These are phyloP conservation scores for Chrysopilus asiliformis DNA, from an alignment of 2,888 invertebrate species.

Conservation along the genomic window DNA sequence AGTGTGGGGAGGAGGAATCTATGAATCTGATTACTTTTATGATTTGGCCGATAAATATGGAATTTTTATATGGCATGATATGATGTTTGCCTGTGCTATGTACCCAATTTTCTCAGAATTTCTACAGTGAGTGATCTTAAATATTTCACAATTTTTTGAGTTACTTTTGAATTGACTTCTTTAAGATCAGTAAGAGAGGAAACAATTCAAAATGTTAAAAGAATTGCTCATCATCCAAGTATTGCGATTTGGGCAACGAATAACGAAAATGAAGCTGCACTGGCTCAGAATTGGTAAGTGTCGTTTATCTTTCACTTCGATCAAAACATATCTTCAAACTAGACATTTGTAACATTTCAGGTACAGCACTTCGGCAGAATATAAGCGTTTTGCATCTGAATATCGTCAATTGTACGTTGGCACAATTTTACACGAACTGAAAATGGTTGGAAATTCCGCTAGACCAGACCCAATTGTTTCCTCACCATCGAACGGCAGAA, in stretches of 20 bases:
- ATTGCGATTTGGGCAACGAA: constrained; percentile 88
- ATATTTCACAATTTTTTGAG: not conserved
- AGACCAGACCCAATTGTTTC: constrained; percentile 50
- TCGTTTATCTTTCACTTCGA: no score
- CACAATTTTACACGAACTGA: constrained; percentile 48
- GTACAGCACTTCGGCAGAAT: constrained; percentile 42
- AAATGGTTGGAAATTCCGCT: constrained; percentile 22
- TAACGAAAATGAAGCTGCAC: constrained; percentile 90
- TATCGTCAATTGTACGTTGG: constrained; percentile 73
- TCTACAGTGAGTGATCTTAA: constrained; percentile 38
- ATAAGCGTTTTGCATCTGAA: constrained; percentile 51
- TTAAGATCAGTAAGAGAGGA: constrained; percentile 56
- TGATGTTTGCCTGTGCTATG: constrained; percentile 93
- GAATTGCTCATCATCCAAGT: constrained; percentile 76
- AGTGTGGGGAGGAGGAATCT: constrained; percentile 98
- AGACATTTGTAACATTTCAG: constrained; percentile 18
- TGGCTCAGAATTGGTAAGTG: constrained; percentile 65
- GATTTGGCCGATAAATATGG: constrained; percentile 74
- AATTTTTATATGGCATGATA: constrained; percentile 93
- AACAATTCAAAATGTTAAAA: constrained; percentile 63
- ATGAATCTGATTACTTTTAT: constrained; percentile 86
- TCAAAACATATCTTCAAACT: no score
- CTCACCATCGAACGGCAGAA: constrained; percentile 79
- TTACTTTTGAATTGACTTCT: not conserved
- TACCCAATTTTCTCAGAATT: constrained; percentile 69